phyloP scores from a whole-genome alignment of 1,140 invertebrate genomes.

The Drosophila pseudoobscura region DNA sequence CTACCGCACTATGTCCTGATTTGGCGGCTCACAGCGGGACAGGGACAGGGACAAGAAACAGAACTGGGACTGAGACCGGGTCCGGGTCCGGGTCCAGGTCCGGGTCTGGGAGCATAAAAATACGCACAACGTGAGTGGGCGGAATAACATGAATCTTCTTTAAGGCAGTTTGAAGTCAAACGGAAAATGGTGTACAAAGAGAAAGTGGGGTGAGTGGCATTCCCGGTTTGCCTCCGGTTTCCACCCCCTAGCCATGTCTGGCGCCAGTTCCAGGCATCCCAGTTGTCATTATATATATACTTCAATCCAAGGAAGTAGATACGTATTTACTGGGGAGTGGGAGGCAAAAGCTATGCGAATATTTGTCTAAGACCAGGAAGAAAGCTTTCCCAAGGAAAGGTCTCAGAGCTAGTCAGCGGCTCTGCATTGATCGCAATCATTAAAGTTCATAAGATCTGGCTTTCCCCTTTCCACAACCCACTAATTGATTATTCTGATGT shows the following conservation, averaged over 20 bases:
- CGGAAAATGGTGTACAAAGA: neutral
- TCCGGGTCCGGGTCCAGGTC: neutral
- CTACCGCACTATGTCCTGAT: slow-evolving; percentile 76
- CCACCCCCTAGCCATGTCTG: slow-evolving; percentile 35
- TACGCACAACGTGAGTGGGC: slow-evolving; percentile 45
- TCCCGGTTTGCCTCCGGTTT: slow-evolving; percentile 29
- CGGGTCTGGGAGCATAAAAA: slow-evolving; percentile 44
- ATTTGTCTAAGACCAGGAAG: neutral
- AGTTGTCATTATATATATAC: slow-evolving; percentile 11
- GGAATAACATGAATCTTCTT: slow-evolving; percentile 66
- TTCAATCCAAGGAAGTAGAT: slow-evolving; percentile 5
- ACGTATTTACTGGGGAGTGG: slow-evolving; percentile 16
- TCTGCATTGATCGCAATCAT: too few relatives aligned
- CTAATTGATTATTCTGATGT: slow-evolving; percentile 29
- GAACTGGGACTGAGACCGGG: too few relatives aligned
- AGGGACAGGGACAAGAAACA: neutral
- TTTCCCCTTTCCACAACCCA: neutral
- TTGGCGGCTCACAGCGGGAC: slow-evolving; percentile 45
- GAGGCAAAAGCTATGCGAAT: slow-evolving; percentile 1
- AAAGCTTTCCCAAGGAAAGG: too few relatives aligned
- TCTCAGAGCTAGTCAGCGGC: too few relatives aligned
- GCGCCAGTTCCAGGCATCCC: slow-evolving; percentile 47
- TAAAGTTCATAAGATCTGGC: too few relatives aligned
- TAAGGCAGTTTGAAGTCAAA: slow-evolving; percentile 24
- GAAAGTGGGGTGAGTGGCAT: slow-evolving; percentile 22